Evolutionary conservation across 1,140 invertebrate species (phyloP).

Genomic region (Zaprionus ornatus): DNA sequence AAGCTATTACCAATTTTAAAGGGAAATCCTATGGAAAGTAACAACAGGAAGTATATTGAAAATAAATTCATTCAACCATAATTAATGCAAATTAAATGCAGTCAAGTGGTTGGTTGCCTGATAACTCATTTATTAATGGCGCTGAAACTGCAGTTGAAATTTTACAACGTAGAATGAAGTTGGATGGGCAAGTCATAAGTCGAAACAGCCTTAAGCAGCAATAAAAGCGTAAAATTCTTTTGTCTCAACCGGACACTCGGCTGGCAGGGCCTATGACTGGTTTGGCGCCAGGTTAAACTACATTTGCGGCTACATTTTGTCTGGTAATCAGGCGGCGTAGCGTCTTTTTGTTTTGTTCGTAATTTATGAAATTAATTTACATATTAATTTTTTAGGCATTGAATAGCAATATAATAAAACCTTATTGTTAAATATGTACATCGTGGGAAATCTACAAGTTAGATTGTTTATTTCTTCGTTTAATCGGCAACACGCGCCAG

Average conservation of each 20-base stretch:
- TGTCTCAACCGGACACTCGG: constrained; percentile 71
- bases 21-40: constrained; percentile 55
- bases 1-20: constrained; percentile 43
- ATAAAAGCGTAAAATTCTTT: constrained; percentile 64
- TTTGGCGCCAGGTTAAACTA: constrained; percentile 28
- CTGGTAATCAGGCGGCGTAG: constrained; percentile 16
- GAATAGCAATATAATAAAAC: constrained; percentile 21
- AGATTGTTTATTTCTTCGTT: constrained; percentile 51
- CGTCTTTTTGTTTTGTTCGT: constrained; percentile 29
- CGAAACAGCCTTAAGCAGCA: constrained; percentile 32
- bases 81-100: constrained; percentile 76
- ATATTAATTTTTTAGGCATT: constrained; percentile 18
- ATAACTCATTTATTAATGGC: constrained; percentile 67
- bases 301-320: constrained; percentile 28
- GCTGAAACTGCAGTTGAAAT: constrained; percentile 68
- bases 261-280: constrained; percentile 50
- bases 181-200: constrained; percentile 37
- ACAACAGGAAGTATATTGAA: constrained; percentile 68
- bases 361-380: constrained; percentile 16
- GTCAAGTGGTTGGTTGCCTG: constrained; percentile 32
- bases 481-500: constrained; percentile 73
- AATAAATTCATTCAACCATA: constrained; percentile 51
- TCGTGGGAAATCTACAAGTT: constrained; percentile 68
- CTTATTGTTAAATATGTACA: constrained; percentile 26
- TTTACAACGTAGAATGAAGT: constrained; percentile 65